Conservation (phyloP, 2,888 invertebrate species). For the Agrotis exclamationis region DNA sequence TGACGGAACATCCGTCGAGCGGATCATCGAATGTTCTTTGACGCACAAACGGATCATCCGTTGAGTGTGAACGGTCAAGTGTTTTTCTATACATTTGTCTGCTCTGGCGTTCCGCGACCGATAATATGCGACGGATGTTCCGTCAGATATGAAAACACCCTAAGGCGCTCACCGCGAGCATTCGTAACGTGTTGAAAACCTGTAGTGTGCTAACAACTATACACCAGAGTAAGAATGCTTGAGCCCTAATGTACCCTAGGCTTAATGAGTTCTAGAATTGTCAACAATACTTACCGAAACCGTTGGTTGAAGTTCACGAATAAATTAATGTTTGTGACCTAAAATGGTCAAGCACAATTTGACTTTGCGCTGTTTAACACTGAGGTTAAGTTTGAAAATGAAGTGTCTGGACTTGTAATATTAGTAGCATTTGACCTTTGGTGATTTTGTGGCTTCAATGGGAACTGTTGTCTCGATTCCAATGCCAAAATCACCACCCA, state of each 20-base stretch:
- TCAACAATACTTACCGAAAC: slow-evolving; percentile 49
- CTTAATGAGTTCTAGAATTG: slow-evolving; percentile 51
- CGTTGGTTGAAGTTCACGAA: slow-evolving; percentile 45
- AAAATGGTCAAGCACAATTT: slow-evolving; percentile 47
- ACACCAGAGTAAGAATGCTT: slow-evolving; percentile 2
- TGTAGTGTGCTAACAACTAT: slow-evolving; percentile 14
- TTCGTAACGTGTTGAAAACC: background rate
- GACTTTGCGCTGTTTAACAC: slow-evolving; percentile 38
- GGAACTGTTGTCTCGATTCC: background rate
- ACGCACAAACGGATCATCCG: no score
- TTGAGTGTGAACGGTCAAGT: no score
- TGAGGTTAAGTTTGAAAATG: slow-evolving; percentile 44
- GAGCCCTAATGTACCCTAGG: slow-evolving; percentile 13
- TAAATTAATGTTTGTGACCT: slow-evolving; percentile 53
- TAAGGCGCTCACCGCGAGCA: no score
- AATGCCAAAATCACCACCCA: no score
- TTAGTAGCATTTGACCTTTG: slow-evolving; percentile 28
- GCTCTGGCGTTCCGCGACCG: no score
- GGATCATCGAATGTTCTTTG: no score
- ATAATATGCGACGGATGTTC: no score
- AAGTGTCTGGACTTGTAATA: slow-evolving; percentile 35
- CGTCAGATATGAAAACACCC: no score
- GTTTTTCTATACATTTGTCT: no score
- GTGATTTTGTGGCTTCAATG: slow-evolving; percentile 4
- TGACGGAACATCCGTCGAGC: no score